A percentile compares a stretch with the other conserved stretches of the same genome.
Conservation (phyloP, 1,140 invertebrate genomes). For the Thalassaphorura encarpata region DNA sequence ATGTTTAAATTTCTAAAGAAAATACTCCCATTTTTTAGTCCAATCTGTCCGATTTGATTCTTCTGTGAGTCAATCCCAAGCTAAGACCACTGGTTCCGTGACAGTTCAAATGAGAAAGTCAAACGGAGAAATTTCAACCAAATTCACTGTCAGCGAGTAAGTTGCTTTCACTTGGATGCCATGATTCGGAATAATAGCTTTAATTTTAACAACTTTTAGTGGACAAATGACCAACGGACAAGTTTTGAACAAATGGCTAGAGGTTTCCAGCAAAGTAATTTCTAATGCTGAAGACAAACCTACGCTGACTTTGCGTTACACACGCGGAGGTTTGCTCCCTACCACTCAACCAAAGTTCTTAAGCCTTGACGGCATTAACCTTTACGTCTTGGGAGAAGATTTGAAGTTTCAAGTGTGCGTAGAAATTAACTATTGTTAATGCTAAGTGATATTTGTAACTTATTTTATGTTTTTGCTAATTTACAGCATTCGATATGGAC, state of each 20-base stretch:
- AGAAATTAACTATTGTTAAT: no score
- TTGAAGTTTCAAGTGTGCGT: constrained; percentile 14
- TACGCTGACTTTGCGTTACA: constrained; percentile 14
- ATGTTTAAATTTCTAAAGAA: no score
- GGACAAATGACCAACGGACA: constrained; percentile 13
- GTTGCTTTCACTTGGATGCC: background rate
- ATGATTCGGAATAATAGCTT: background rate
- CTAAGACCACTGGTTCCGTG: constrained; percentile 7
- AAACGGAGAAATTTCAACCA: constrained; percentile 5
- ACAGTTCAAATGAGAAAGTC: constrained; percentile 3
- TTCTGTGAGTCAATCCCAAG: constrained; percentile 11
- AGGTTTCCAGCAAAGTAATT: constrained; percentile 15
- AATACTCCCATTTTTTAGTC: background rate
- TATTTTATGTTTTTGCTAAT: background rate
- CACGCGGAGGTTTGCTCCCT: constrained; percentile 17
- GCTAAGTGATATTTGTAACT: background rate
- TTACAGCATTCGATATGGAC: background rate
- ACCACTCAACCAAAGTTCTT: constrained; percentile 7
- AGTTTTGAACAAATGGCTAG: constrained; percentile 15
- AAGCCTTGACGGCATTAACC: constrained; percentile 6
- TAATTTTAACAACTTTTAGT: constrained; percentile 6
- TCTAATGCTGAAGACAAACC: background rate
- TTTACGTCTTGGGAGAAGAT: constrained; percentile 15
- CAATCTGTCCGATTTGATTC: constrained; percentile 17
- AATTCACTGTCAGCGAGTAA: constrained; percentile 13